Evolutionary conservation across 1,140 invertebrate genomes (phyloP).

Genomic region (Polypedilum vanderplanki): DNA sequence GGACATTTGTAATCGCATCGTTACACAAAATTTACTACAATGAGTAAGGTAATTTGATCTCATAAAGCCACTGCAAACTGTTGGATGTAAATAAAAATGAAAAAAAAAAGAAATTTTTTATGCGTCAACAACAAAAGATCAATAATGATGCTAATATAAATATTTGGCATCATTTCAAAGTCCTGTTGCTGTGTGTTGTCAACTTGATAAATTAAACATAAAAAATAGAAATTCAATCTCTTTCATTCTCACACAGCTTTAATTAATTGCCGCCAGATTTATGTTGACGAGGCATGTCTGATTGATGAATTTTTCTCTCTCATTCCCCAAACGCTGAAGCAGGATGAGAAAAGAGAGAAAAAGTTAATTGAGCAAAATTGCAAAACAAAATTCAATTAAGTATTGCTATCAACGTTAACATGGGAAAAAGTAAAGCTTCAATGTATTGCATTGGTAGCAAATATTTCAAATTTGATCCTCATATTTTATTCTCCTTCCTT

Average conservation of each 20-base stretch:
- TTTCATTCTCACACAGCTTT: neutral
- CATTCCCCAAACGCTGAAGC: neutral
- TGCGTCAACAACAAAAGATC: neutral
- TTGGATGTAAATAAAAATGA: neutral
- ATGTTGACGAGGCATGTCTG: neutral
- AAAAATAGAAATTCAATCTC: conserved; percentile 8
- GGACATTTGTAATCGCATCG: no score
- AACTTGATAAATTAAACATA: conserved; percentile 3
- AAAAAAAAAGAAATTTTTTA: neutral
- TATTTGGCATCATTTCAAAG: neutral
- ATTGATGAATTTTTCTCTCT: neutral
- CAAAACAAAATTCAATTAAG: no score
- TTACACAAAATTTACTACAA: neutral
- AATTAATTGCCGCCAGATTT: neutral
- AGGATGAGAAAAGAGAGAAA: no score
- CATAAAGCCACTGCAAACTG: neutral
- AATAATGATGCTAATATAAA: conserved; percentile 1
- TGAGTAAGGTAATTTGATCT: neutral
- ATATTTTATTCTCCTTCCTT: no score
- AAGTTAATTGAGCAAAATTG: no score
- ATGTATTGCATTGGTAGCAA: no score
- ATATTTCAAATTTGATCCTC: no score
- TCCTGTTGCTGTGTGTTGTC: conserved; percentile 26
- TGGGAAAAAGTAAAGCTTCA: no score
- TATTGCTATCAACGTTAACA: no score